Conservation (phyloP, 2,797 vertebrate genomes). For the Periparus ater region DNA sequence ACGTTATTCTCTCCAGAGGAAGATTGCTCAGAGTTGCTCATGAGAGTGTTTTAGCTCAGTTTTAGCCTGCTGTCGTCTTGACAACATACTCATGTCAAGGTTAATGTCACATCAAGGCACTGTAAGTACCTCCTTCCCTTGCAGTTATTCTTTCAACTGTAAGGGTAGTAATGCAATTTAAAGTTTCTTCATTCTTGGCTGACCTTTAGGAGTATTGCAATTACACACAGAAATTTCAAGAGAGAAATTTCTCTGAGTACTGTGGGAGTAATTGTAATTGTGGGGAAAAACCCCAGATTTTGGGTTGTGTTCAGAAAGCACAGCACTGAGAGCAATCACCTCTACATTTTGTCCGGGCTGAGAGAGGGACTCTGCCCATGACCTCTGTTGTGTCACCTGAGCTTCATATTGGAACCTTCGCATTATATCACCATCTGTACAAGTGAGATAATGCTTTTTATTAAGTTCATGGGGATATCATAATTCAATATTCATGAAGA, state of each 20-base stretch:
- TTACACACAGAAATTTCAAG: background rate
- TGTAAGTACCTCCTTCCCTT: background rate
- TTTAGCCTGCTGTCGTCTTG: slow-evolving; percentile 24
- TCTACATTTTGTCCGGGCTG: background rate
- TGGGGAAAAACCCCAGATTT: background rate
- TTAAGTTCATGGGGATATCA: background rate
- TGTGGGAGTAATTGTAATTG: background rate
- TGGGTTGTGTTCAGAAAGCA: background rate
- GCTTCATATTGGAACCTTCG: background rate
- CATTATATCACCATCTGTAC: background rate
- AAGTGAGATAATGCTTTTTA: background rate
- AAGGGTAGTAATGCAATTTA: slow-evolving; percentile 19
- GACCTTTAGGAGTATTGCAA: background rate
- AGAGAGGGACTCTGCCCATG: background rate
- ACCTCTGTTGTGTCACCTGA: background rate
- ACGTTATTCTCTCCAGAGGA: slow-evolving; percentile 35
- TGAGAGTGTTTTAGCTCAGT: slow-evolving; percentile 11
- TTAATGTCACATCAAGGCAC: slow-evolving; percentile 20
- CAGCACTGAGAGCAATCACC: background rate
- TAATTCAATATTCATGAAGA: background rate
- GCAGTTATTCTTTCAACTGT: background rate
- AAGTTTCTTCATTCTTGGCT: slow-evolving; percentile 15
- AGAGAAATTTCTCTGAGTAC: background rate
- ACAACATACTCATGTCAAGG: slow-evolving; percentile 21
- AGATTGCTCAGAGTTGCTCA: background rate